Evolutionary conservation across 2,888 invertebrate genomes (phyloP).

Genomic region (Notodonta dromedarius): DNA sequence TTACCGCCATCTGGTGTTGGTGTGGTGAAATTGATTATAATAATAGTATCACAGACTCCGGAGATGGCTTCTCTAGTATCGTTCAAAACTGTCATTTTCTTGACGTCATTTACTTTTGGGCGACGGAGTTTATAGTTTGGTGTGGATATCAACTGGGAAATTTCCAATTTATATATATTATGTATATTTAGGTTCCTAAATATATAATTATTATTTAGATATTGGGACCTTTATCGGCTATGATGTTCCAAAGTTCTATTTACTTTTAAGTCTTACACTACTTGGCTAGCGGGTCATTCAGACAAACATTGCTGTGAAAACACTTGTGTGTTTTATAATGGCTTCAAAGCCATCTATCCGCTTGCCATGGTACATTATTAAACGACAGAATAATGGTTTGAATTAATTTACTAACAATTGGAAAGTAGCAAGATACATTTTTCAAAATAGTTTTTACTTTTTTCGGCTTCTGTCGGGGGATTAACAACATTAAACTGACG

Average conservation of each 20-base stretch:
- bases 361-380: slow-evolving; percentile 12
- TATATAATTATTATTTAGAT: slow-evolving; percentile 61
- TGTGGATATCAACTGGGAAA: slow-evolving; percentile 8
- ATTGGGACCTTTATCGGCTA: slow-evolving; percentile 65
- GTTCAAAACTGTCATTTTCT: no score
- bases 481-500: no score
- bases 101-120: no score
- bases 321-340: slow-evolving; percentile 1
- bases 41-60: no score
- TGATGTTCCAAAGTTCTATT: slow-evolving; percentile 72
- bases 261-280: slow-evolving; percentile 19
- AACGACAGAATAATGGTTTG: no score
- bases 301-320: no score
- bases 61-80: background rate
- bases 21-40: slow-evolving; percentile 6
- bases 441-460: no score
- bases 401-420: no score
- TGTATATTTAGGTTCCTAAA: slow-evolving; percentile 71
- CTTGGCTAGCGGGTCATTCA: no score
- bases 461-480: no score
- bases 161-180: slow-evolving; percentile 44
- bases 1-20: slow-evolving; percentile 13
- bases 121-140: background rate
- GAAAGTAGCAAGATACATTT: no score
- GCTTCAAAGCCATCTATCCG: slow-evolving; percentile 10